Evolutionary conservation across 2,113 vertebrate genomes (phyloP).

Genomic region (Tragelaphus buxtoni): DNA sequence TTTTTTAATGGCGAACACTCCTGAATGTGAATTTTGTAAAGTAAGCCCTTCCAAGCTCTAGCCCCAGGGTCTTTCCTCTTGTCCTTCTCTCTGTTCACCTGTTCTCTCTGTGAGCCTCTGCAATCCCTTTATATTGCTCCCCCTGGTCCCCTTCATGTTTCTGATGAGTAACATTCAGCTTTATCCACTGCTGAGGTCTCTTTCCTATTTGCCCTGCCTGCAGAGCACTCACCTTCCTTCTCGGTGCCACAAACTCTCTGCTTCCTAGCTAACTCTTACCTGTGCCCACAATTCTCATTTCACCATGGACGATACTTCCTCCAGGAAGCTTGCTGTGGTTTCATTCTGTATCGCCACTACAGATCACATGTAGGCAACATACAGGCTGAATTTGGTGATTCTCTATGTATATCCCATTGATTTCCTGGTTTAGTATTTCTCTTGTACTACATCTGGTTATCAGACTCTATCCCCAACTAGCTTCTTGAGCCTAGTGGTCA

Average conservation of each 20-base stretch:
- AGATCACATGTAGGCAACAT: background rate
- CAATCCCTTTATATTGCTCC: background rate
- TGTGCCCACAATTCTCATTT: background rate
- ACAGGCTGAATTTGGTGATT: background rate
- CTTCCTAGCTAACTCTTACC: background rate
- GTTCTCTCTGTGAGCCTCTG: accelerated
- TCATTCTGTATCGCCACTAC: background rate
- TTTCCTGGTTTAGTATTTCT: background rate
- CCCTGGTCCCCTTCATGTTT: background rate
- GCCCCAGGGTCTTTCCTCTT: background rate
- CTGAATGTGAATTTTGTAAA: background rate
- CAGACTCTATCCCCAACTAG: background rate
- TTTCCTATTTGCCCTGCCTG: background rate
- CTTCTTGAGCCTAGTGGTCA: background rate
- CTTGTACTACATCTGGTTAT: background rate
- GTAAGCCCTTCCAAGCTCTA: background rate
- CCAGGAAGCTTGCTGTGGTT: background rate
- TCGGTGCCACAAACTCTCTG: background rate
- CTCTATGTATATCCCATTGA: background rate
- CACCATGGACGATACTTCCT: background rate
- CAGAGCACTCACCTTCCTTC: background rate
- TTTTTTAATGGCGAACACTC: background rate
- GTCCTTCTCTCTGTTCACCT: background rate
- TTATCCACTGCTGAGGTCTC: background rate
- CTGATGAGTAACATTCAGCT: background rate